These are phyloP conservation scores for Serinus canaria DNA, from an alignment of 2,113 vertebrate genomes.

Conservation along the genomic window DNA sequence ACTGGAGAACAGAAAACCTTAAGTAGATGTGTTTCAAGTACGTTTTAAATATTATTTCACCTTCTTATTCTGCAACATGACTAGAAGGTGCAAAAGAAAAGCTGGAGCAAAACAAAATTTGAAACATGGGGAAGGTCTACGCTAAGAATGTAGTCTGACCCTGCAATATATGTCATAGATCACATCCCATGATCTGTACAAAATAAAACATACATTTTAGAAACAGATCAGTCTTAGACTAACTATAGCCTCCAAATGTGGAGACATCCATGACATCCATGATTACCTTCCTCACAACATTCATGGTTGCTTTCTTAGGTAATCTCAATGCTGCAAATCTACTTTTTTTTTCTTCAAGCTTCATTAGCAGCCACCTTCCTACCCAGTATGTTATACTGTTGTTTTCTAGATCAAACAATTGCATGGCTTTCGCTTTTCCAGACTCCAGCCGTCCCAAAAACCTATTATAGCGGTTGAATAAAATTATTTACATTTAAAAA, in stretches of 20 bases:
- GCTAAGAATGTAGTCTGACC: background rate
- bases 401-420: background rate
- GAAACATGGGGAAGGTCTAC: background rate
- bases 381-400: background rate
- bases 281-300: background rate
- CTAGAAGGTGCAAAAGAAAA: background rate
- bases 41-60: background rate
- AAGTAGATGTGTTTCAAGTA: background rate
- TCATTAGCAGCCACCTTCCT: background rate
- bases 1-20: background rate
- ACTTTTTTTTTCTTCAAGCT: background rate
- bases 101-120: background rate
- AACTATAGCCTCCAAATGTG: background rate
- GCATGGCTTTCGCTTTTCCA: background rate
- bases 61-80: background rate
- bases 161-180: background rate
- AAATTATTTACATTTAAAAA: background rate
- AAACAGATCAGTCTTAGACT: background rate
- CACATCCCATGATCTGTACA: background rate
- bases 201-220: background rate
- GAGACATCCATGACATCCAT: background rate
- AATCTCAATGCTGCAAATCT: background rate
- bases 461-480: background rate
- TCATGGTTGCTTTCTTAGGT: background rate
- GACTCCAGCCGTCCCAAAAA: background rate